Evolutionary conservation across 1,140 invertebrate genomes (phyloP), one percentile per base, ranked within the genome.

Genomic region (Drosophila orosa): DNA sequence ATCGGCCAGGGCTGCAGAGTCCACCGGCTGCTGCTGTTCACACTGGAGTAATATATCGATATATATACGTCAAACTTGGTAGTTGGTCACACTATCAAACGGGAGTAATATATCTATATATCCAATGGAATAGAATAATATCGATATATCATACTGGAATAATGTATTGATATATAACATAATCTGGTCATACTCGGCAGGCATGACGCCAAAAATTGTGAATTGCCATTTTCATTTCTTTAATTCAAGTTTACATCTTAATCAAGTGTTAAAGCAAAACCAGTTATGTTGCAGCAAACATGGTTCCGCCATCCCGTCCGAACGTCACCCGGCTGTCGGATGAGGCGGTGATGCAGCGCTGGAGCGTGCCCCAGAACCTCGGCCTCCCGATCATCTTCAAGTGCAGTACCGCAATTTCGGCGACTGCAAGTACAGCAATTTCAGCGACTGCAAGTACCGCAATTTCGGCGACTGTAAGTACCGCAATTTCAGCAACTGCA

Each of bases 261-360:
- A n/a, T 9, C 15, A 27, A 19, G 5, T 19, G 0, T 4, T 17
- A 29, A 47, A 3, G 1, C 1, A 0, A 44, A 17, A 13, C 13
- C 1, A 6, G 3, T 3, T 48, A 17, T 13, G 0, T 81, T 79
- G 54, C 87, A 95, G 93, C 93, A 44, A 93, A 95, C n/a, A 94
- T 98, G 94, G 94, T 98, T 45, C 97, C 97, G 0, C 97, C 98
- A 0, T 95, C 95, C 5, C 95, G 95, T 42, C 98, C 98, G 0
- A 96, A 96, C 81, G 95, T 99, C 5, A 97, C 96, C 0, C 94
- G 97, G 10, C 90, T 98, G 22, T 96, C 96, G 0, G 97, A 98
- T 80, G 94, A 96, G n/a, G 97, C 97, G 2, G 97, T 98, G 0
- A 98, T 98, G 95, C 95, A 99, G 1, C 94, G 96, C 27, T 99